Base-by-base conservation (phyloP, 2,797 vertebrate genomes). In the Parauchenoglanis ngamensis region DNA sequence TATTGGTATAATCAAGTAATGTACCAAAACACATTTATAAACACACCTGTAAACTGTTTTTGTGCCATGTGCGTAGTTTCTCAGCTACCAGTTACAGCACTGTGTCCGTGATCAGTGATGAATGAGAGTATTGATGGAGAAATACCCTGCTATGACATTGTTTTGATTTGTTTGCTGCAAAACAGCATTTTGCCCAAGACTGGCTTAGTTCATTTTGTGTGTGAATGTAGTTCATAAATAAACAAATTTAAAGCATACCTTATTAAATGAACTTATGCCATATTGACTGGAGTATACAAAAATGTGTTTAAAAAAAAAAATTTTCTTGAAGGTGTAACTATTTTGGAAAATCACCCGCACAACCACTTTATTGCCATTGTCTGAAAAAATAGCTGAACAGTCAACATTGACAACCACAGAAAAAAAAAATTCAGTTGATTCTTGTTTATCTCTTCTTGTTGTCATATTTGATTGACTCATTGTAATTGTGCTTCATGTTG, bases 21-120 rank as follows among this genome's bases (percentile, higher is more conserved):
- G 49, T 77, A 78, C 28, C 63, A 89, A 86, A 86, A 21, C 92
- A 84, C 86, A 84, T 88, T 83, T 40, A 40, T 40, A 40, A 40
- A 40, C 3, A 40, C 40, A 40, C 40, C 91, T 95, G 91, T 91
- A 92, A 94, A 95, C 93, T 94, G 91, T 92, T 91, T 92, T 91
- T 92, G 94, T 96, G 95, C 95, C 94, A 94, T 93, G 91, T 92
- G 61, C 54, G 82, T 49, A 73, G 76, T 79, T 85, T 87, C 83
- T 76, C 35, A 61, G 85, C 56, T 31, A 35, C 17, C 56, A 75
- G 44, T 78, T 86, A 23, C 44, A 49, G n/a, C 61, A 73, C 81
- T 44, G 63, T 46, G 52, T 61, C 72, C 76, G 57, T 80, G 80
- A 81, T 86, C 75, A 56, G 65, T 76, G 67, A 63, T 63, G 59